phyloP scores from a whole-genome alignment of 2,888 invertebrate genomes.

The Parasteatoda lunata region DNA sequence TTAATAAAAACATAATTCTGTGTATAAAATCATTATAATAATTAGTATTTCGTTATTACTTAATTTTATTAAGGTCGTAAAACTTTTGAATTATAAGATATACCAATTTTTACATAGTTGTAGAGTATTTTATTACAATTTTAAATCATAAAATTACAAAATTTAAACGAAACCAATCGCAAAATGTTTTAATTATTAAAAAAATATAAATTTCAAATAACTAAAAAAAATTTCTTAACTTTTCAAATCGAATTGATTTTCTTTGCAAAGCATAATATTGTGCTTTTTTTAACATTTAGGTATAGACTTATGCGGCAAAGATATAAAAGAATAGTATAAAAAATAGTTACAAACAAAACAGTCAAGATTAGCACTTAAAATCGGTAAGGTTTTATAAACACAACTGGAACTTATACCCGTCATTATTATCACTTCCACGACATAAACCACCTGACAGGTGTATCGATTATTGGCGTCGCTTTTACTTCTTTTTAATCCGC shows the following conservation, averaged over 20 bases:
- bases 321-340: too few relatives aligned
- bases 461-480: not conserved
- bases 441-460: not conserved
- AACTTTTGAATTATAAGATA: too few relatives aligned
- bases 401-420: not conserved
- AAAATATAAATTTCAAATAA: not conserved
- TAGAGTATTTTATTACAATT: too few relatives aligned
- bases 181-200: not conserved
- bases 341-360: too few relatives aligned
- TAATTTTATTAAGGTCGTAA: too few relatives aligned
- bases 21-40: not conserved
- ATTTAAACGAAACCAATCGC: not conserved
- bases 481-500: not conserved
- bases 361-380: too few relatives aligned
- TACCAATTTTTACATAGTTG: too few relatives aligned
- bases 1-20: too few relatives aligned
- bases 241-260: too few relatives aligned
- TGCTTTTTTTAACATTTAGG: too few relatives aligned
- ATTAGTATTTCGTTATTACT: not conserved
- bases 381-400: not conserved
- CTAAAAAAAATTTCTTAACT: not conserved
- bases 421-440: not conserved
- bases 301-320: too few relatives aligned
- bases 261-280: too few relatives aligned
- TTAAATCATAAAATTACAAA: not conserved